These are phyloP conservation scores for Charanyca ferruginea DNA, from an alignment of 2,888 invertebrate species.

Conservation along the genomic window DNA sequence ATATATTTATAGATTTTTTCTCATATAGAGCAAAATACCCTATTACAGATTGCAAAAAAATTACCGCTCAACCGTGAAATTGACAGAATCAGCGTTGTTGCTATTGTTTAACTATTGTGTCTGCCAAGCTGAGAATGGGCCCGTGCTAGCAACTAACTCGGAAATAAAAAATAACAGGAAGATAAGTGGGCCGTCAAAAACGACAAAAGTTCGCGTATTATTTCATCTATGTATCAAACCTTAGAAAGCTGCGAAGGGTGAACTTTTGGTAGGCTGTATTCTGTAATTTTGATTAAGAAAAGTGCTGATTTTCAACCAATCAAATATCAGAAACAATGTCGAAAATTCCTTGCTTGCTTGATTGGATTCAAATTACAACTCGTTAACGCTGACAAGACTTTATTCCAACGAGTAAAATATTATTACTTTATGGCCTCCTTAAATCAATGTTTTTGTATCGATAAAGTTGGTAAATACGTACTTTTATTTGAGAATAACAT, in stretches of 20 bases:
- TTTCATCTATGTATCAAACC: not conserved
- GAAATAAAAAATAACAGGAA: too few relatives aligned
- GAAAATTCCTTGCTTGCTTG: conserved; percentile 21
- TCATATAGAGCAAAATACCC: too few relatives aligned
- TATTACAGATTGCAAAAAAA: too few relatives aligned
- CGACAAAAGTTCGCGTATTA: not conserved
- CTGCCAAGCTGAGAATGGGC: too few relatives aligned
- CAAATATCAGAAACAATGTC: conserved; percentile 3
- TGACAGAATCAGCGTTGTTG: too few relatives aligned
- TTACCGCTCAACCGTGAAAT: too few relatives aligned
- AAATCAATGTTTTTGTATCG: conserved; percentile 5
- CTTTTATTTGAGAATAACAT: not conserved
- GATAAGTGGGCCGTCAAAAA: not conserved
- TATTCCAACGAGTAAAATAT: conserved; percentile 17
- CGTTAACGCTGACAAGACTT: conserved; percentile 26
- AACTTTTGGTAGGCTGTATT: not conserved
- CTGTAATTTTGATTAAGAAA: not conserved
- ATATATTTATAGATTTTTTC: too few relatives aligned
- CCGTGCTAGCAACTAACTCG: too few relatives aligned
- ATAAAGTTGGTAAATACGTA: not conserved
- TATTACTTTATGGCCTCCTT: not conserved
- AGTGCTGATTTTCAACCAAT: conserved; percentile 4
- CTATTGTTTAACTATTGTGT: too few relatives aligned
- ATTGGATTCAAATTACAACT: conserved; percentile 40
- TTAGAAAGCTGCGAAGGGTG: not conserved